Evolutionary conservation across 2,888 invertebrate species (phyloP).

Genomic region (Acanthoscelides obtectus): DNA sequence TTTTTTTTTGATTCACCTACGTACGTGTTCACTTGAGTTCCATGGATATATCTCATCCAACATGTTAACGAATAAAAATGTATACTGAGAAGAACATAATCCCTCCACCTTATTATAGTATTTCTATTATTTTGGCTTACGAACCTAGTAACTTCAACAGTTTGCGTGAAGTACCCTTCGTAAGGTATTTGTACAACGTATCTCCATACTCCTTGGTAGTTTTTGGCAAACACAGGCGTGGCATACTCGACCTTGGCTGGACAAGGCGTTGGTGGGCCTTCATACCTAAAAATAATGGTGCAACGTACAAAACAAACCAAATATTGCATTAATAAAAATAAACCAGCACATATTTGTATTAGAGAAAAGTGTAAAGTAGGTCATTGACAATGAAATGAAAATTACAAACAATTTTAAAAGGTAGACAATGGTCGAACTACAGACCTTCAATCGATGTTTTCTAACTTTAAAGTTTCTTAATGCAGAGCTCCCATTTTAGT

Average conservation of each 20-base stretch:
- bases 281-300: constrained; percentile 47
- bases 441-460: too few species aligned
- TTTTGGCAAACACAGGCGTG: constrained; percentile 55
- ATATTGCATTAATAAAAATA: not conserved
- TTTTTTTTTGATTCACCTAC: too few species aligned
- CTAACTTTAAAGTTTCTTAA: too few species aligned
- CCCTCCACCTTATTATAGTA: too few species aligned
- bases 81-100: too few species aligned
- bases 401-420: too few species aligned
- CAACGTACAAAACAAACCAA: not conserved
- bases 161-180: constrained; percentile 93
- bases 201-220: constrained; percentile 79
- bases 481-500: too few species aligned
- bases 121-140: too few species aligned
- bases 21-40: too few species aligned
- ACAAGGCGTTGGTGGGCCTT: constrained; percentile 86
- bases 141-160: constrained; percentile 87
- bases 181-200: constrained; percentile 94
- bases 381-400: not conserved
- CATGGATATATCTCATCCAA: too few species aligned
- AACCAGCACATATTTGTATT: not conserved
- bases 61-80: too few species aligned
- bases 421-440: too few species aligned
- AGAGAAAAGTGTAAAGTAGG: not conserved
- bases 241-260: constrained; percentile 91